Base-by-base conservation (phyloP, 2,797 vertebrate species). In the Poeciliopsis presidionis region DNA sequence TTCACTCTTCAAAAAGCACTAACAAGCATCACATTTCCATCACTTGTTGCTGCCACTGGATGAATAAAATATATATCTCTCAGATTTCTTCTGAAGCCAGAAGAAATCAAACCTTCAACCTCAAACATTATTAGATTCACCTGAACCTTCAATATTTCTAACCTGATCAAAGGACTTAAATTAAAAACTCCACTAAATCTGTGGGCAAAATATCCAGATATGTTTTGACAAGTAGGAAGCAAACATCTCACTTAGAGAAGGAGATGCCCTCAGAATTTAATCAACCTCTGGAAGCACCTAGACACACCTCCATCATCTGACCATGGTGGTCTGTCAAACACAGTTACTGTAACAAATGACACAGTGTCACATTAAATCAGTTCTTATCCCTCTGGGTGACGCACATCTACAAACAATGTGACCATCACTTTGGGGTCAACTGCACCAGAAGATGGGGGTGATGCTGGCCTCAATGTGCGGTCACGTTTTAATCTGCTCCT, bases 281-380 rank as follows among this genome's bases (percentile, higher is more conserved):
- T 77, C 63, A 63, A 47, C 65, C 72, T 55, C n/a, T 53, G 28
- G 1, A 25, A 30, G 28, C 49, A 9, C 72, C 76, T 49, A 36
- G 57, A 76, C 74, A 72, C 47, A 22, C 43, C 51, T 53, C 18
- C 3, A 11, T 79, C 46, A 16, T 30, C 20, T 5, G 0, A 75
- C 28, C 36, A 6, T n/a, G 7, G 51, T 25, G 18, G 45, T 16
- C 49, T 59, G 63, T 79, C 83, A 79, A 49, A 46, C 14, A 18
- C 61, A 0, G 16, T 72, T 30, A 72, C 75, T 18, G 51, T 72
- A 76, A 78, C 8, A 2, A 59, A 67, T 28, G 28, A 85, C 69
- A 57, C 22, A 0, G 28, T 63, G 78, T 77, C 78, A 53, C 71
- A 25, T 61, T 47, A 57, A 81, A 76, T 77, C 43, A 65, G 18